Evolutionary conservation across 2,888 invertebrate species (phyloP).

Genomic region (Trachelus tabidus): DNA sequence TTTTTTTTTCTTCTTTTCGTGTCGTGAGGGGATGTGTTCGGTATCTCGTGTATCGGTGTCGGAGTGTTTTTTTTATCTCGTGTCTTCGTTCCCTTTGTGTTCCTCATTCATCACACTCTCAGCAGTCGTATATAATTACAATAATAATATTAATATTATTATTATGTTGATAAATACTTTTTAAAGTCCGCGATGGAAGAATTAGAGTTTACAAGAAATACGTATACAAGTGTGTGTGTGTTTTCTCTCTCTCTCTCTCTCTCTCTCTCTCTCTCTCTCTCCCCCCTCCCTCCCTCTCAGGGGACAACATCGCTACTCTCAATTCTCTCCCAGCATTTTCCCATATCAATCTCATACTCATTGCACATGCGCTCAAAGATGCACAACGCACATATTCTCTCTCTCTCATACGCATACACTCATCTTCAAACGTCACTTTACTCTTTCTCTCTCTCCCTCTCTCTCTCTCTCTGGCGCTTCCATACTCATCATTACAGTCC

Average conservation of each 20-base stretch:
- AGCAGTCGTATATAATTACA: constrained; percentile 66
- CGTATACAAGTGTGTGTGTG: constrained; percentile 78
- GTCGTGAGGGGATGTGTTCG: constrained; percentile 27
- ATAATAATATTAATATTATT: constrained; percentile 64
- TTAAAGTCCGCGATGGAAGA: constrained; percentile 69
- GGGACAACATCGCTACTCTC: not conserved
- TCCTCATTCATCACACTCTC: constrained; percentile 58
- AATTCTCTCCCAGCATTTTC: not conserved
- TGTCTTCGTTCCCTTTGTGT: constrained; percentile 3
- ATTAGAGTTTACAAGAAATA: constrained; percentile 75
- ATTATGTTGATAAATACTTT: constrained; percentile 66
- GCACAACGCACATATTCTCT: not conserved
- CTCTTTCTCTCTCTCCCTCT: not conserved
- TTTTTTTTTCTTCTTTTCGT: constrained; percentile 70
- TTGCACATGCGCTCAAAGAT: not conserved
- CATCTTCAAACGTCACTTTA: constrained; percentile 13
- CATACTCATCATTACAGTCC: constrained; percentile 9
- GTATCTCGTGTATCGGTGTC: not conserved
- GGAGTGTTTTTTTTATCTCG: constrained; percentile 5
- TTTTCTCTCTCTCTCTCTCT: constrained; percentile 23
- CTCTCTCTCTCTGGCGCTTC: not conserved
- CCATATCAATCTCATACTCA: not conserved
- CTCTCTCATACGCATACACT: constrained; percentile 26
- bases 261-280: constrained; percentile 26
- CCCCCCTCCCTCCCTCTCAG: not conserved